Percentiles rank a stretch among this genome's conserved stretches.
Conservation (phyloP, 1,140 invertebrate genomes). For the Neodiprion pinetum region DNA sequence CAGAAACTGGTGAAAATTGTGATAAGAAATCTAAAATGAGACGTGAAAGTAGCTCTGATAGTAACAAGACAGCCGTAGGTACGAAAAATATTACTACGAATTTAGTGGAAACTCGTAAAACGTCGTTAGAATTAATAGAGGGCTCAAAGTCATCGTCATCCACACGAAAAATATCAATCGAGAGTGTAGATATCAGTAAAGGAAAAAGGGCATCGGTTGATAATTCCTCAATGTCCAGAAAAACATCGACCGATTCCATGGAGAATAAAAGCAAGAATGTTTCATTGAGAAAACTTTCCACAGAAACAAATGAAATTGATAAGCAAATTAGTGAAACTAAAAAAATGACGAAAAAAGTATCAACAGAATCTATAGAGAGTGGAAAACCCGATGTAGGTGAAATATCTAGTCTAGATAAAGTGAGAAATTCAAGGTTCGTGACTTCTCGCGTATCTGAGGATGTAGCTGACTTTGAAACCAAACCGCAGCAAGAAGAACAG, state of each 20-base stretch:
- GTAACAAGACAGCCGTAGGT: neutral
- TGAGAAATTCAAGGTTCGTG: constrained; percentile 55
- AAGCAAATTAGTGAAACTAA: neutral
- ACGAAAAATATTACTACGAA: neutral
- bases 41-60: neutral
- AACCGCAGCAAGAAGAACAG: constrained; percentile 33
- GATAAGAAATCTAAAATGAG: neutral
- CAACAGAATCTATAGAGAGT: constrained; percentile 28
- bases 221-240: neutral
- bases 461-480: constrained; percentile 32
- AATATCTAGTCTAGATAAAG: constrained; percentile 23
- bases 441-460: constrained; percentile 51
- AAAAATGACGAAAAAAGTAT: neutral
- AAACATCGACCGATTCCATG: neutral
- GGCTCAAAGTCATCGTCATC: neutral
- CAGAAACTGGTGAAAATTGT: constrained; percentile 1
- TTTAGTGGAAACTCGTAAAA: neutral
- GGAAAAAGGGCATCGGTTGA: neutral
- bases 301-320: constrained; percentile 14
- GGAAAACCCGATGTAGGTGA: constrained; percentile 25
- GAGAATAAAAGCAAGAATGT: neutral
- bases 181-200: neutral
- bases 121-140: neutral
- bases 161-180: neutral
- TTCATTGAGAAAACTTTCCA: constrained; percentile 19